phyloP scores from a whole-genome alignment of 2,888 invertebrate species.

The Polia nebulosa region DNA sequence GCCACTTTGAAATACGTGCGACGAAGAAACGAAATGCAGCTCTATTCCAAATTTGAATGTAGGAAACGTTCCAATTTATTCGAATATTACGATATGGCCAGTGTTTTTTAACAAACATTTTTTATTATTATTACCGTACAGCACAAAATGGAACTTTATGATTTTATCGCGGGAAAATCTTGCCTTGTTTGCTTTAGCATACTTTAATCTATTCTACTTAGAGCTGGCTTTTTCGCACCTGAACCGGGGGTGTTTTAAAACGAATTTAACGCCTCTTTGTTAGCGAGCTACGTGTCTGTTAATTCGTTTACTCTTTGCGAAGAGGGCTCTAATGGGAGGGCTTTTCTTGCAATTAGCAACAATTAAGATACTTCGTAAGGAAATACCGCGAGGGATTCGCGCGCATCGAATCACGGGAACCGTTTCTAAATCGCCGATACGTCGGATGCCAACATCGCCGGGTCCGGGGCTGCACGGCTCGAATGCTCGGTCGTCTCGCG shows the following conservation, averaged over 20 bases:
- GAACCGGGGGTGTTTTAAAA: constrained; percentile 85
- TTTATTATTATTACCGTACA: constrained; percentile 64
- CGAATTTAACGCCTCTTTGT: constrained; percentile 85
- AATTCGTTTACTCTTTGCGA: constrained; percentile 89
- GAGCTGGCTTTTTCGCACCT: constrained; percentile 86
- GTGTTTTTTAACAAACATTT: constrained; percentile 48
- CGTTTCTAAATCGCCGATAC: constrained; percentile 71
- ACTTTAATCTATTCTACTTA: constrained; percentile 87
- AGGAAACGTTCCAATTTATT: constrained; percentile 52
- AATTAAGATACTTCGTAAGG: constrained; percentile 87
- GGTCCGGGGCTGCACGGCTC: constrained; percentile 15
- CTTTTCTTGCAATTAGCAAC: constrained; percentile 89
- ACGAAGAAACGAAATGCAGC: constrained; percentile 71
- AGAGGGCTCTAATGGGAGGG: constrained; percentile 84
- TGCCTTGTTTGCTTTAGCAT: constrained; percentile 69
- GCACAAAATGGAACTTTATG: constrained; percentile 68
- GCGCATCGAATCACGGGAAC: constrained; percentile 61
- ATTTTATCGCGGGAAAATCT: constrained; percentile 66
- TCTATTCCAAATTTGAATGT: constrained; percentile 65
- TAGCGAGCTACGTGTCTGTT: constrained; percentile 84
- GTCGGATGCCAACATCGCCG: constrained; percentile 66
- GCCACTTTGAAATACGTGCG: constrained; percentile 71
- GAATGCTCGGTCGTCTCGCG: constrained; percentile 24
- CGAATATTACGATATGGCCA: constrained; percentile 3
- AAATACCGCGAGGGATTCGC: constrained; percentile 74